These are phyloP conservation scores for Ornithoptera alexandrae DNA, from an alignment of 2,888 invertebrate genomes.

Conservation along the genomic window DNA sequence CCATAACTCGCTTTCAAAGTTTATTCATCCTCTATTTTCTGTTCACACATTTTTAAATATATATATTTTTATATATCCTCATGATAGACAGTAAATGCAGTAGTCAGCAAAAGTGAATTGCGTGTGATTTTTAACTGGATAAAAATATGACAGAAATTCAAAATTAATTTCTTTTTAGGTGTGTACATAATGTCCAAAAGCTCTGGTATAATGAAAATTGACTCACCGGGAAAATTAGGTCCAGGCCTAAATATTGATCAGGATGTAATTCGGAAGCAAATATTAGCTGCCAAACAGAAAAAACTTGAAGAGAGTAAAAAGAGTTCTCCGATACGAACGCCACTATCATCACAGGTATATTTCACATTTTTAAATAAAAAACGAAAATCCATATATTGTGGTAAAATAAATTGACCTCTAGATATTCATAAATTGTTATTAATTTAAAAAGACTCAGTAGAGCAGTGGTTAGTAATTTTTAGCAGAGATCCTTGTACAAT, in stretches of 20 bases:
- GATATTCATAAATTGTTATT: too few relatives aligned
- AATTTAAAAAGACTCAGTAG: too few relatives aligned
- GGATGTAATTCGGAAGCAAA: constrained; percentile 74
- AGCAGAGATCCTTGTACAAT: too few relatives aligned
- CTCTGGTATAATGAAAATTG: constrained; percentile 86
- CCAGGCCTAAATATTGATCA: constrained; percentile 75
- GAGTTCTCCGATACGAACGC: constrained; percentile 47
- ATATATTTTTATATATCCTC: too few relatives aligned
- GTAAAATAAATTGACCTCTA: too few relatives aligned
- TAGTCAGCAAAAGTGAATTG: too few relatives aligned
- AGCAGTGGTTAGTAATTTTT: too few relatives aligned
- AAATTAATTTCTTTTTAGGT: constrained; percentile 62
- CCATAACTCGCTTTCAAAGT: too few relatives aligned
- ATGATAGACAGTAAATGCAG: too few relatives aligned
- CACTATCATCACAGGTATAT: constrained; percentile 52
- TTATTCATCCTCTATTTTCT: too few relatives aligned
- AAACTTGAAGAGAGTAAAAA: constrained; percentile 67
- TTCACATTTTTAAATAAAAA: neutral
- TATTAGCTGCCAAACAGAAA: constrained; percentile 74
- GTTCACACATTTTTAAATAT: too few relatives aligned
- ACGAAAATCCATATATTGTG: too few relatives aligned
- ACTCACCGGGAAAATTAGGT: constrained; percentile 80
- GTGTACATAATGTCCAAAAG: constrained; percentile 89
- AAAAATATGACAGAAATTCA: neutral
- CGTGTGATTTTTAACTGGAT: neutral